Percentiles rank a stretch among this genome's conserved stretches.
Conservation (phyloP, 2,888 invertebrate species). For the Gerosis bhagava region DNA sequence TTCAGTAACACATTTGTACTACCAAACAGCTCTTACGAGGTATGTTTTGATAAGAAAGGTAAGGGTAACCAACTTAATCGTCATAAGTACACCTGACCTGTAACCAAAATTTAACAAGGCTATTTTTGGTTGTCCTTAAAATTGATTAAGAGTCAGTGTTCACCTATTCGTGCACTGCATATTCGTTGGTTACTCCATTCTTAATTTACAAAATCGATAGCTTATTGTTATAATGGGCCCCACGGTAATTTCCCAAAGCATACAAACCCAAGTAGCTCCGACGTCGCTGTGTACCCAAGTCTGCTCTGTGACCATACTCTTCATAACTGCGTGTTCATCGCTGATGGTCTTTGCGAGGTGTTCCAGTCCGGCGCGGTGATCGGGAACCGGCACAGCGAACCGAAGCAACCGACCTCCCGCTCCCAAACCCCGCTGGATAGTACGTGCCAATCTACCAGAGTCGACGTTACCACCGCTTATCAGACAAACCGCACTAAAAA, state of each 20-base stretch:
- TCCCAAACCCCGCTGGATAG: constrained; percentile 90
- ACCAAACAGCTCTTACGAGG: too few species aligned
- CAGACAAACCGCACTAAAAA: constrained; percentile 83
- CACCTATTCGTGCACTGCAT: too few species aligned
- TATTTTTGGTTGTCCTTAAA: too few species aligned
- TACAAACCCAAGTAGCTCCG: constrained; percentile 63
- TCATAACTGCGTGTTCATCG: constrained; percentile 61
- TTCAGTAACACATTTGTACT: too few species aligned
- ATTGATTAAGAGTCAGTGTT: too few species aligned
- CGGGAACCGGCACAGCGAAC: constrained; percentile 87
- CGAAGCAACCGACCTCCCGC: constrained; percentile 87
- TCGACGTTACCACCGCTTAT: constrained; percentile 92
- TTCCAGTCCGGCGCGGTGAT: constrained; percentile 88
- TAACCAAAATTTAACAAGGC: too few species aligned
- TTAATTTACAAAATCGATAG: too few species aligned
- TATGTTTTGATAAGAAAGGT: too few species aligned
- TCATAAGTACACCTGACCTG: too few species aligned
- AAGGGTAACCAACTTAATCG: too few species aligned
- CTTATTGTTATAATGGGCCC: too few species aligned
- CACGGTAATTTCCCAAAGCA: too few species aligned
- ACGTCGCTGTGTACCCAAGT: constrained; percentile 72
- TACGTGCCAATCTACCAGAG: constrained; percentile 88
- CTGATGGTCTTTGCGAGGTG: constrained; percentile 76
- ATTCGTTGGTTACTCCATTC: not conserved
- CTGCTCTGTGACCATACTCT: constrained; percentile 70